A percentile compares a stretch with the other conserved stretches of the same genome.
These are phyloP conservation scores for Nemotelus pantherinus DNA, from an alignment of 2,888 invertebrate species.

Conservation along the genomic window DNA sequence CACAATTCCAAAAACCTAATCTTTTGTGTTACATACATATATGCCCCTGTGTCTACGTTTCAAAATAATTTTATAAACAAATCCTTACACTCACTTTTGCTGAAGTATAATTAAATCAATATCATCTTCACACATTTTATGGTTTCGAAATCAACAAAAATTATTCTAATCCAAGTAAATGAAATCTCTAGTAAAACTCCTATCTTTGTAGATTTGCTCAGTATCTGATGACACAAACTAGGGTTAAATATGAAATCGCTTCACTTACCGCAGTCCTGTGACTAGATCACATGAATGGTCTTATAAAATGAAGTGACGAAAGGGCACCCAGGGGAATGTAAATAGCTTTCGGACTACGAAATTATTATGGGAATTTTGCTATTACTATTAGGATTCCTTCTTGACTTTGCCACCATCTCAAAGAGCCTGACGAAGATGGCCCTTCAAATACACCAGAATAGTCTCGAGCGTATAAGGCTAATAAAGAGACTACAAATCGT, in stretches of 20 bases:
- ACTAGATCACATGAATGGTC: background rate
- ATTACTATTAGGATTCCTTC: background rate
- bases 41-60: no score
- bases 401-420: background rate
- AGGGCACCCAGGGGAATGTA: background rate
- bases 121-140: no score
- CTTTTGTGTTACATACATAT: no score
- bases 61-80: no score
- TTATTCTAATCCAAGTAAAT: no score
- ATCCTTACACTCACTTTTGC: no score
- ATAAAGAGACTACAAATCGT: background rate
- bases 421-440: slow-evolving; percentile 2
- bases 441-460: slow-evolving; percentile 21
- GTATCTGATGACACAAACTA: background rate
- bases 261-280: background rate
- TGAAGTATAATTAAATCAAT: no score
- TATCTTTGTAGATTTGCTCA: no score
- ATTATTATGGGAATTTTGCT: background rate
- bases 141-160: no score
- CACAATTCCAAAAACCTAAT: no score
- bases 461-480: slow-evolving; percentile 6
- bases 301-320: background rate
- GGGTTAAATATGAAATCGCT: slow-evolving; percentile 9
- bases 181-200: no score
- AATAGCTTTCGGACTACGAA: background rate